phyloP scores from a whole-genome alignment of 2,888 invertebrate species.

The Chironomus tentans region DNA sequence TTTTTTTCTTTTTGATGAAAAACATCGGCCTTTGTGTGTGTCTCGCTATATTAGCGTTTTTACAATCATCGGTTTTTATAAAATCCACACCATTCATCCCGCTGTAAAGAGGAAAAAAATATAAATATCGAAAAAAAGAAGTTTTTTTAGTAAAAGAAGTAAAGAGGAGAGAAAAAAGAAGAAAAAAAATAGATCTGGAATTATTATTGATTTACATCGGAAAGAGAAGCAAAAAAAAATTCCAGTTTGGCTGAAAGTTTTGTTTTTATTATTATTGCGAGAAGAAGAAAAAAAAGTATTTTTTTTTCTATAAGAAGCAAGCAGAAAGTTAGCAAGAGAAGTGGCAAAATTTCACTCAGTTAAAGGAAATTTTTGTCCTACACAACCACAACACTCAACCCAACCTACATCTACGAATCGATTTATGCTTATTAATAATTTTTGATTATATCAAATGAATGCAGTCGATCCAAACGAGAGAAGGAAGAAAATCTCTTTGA shows the following conservation, averaged over 20 bases:
- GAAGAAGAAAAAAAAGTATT: neutral
- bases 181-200: neutral
- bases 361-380: neutral
- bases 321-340: neutral
- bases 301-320: neutral
- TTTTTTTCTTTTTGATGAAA: conserved; percentile 32
- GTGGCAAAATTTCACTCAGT: neutral
- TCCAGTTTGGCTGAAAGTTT: neutral
- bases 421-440: neutral
- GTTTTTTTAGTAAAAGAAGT: too few species aligned
- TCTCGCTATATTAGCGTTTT: conserved; percentile 49
- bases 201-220: neutral
- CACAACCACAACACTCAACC: conserved; percentile 4
- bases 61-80: conserved; percentile 44
- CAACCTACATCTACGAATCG: neutral
- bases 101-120: neutral
- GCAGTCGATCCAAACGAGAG: neutral
- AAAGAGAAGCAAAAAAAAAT: neutral
- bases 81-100: conserved; percentile 20
- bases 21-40: conserved; percentile 41
- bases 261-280: neutral
- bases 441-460: neutral
- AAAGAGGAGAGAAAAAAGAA: neutral
- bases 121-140: neutral
- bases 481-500: neutral